Percentiles rank a stretch among this genome's conserved stretches.
Conservation (phyloP, 1,140 invertebrate genomes). For the Pteromalus puparum region DNA sequence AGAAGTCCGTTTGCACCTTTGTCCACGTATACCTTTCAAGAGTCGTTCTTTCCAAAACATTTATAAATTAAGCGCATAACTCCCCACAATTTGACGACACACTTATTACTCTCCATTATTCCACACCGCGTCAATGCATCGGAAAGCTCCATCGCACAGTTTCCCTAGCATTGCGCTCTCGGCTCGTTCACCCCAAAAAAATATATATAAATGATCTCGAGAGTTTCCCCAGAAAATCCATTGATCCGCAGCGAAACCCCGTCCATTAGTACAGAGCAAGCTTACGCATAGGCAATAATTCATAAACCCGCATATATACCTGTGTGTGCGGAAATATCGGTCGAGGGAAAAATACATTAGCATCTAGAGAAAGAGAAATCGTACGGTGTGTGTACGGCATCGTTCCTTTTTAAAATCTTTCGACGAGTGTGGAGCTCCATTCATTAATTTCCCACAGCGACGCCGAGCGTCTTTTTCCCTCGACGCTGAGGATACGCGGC, state of each 20-base stretch:
- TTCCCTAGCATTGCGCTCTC: not conserved
- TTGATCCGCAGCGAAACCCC: not conserved
- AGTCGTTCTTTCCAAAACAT: no score
- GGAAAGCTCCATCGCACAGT: not conserved
- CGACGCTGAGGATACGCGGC: not conserved
- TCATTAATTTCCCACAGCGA: conserved; percentile 41
- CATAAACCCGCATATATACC: not conserved
- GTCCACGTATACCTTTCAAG: not conserved
- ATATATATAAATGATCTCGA: not conserved
- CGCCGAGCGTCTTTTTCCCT: conserved; percentile 28
- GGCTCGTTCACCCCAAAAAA: not conserved
- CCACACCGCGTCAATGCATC: not conserved
- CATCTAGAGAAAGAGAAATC: not conserved
- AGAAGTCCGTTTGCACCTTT: not conserved
- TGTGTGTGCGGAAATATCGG: not conserved
- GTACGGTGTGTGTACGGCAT: not conserved
- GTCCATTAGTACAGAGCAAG: not conserved
- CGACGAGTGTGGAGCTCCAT: not conserved
- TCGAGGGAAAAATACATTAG: conserved; percentile 9
- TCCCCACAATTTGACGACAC: not conserved
- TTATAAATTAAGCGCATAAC: no score
- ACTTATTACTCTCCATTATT: not conserved
- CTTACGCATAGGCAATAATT: not conserved
- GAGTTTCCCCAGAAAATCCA: not conserved
- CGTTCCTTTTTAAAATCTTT: conserved; percentile 34